These are phyloP conservation scores for Phania funesta DNA, from an alignment of 2,888 invertebrate genomes.

Conservation along the genomic window DNA sequence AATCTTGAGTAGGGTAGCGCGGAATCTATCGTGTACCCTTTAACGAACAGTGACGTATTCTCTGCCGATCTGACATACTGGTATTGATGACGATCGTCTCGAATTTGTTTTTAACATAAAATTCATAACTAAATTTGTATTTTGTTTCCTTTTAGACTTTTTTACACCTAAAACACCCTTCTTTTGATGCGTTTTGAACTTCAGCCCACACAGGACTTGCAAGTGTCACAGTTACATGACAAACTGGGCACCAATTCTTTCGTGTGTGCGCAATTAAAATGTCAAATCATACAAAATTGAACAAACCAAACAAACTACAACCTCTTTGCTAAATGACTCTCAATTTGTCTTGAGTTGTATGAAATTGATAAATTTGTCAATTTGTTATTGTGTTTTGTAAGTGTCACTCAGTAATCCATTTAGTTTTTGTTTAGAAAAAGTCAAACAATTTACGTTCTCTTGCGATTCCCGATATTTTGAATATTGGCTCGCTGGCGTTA, in stretches of 20 bases:
- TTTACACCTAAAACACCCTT: too few species aligned
- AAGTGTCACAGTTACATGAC: neutral
- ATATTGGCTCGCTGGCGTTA: neutral
- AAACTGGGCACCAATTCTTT: neutral
- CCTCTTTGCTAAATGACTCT: constrained; percentile 30
- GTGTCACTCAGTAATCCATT: constrained; percentile 46
- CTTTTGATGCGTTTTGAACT: too few species aligned
- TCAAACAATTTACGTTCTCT: neutral
- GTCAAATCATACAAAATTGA: neutral
- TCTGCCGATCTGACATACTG: too few species aligned
- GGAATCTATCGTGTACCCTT: too few species aligned
- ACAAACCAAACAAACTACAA: neutral
- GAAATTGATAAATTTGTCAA: constrained; percentile 60
- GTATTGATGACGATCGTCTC: too few species aligned
- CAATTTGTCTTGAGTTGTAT: constrained; percentile 38
- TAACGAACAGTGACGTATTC: too few species aligned
- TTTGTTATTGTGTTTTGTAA: constrained; percentile 60
- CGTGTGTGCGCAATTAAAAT: neutral
- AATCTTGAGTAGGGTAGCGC: too few species aligned
- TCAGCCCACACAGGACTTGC: too few species aligned
- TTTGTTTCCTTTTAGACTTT: too few species aligned
- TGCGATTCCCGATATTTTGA: neutral
- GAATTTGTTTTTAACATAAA: too few species aligned
- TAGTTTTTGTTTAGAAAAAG: constrained; percentile 11
- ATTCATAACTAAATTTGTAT: too few species aligned